These are phyloP conservation scores for Allophyes oxyacanthae DNA, from an alignment of 2,888 invertebrate genomes.

Conservation along the genomic window DNA sequence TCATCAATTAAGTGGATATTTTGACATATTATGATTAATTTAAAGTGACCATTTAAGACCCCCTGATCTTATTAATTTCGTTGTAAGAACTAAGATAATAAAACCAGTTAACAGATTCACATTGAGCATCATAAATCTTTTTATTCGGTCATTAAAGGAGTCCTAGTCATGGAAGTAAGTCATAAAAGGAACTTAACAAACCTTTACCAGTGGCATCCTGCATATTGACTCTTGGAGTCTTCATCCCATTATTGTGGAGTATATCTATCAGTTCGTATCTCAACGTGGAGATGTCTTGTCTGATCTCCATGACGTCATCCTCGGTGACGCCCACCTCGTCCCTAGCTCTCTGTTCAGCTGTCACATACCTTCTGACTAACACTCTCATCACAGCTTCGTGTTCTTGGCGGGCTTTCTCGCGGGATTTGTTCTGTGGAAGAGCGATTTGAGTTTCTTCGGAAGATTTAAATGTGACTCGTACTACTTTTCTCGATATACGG, in stretches of 20 bases:
- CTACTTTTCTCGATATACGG: too few relatives aligned
- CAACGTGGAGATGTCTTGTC: constrained; percentile 98
- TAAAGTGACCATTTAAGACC: too few relatives aligned
- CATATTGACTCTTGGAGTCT: constrained; percentile 92
- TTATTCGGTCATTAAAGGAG: too few relatives aligned
- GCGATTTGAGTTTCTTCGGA: neutral
- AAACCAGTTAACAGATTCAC: too few relatives aligned
- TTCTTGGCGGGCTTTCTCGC: constrained; percentile 91
- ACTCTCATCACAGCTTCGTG: constrained; percentile 96
- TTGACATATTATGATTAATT: too few relatives aligned
- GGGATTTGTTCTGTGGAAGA: constrained; percentile 90
- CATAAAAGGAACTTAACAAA: too few relatives aligned
- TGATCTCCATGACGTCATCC: constrained; percentile 99
- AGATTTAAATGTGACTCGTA: too few relatives aligned
- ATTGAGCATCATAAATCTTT: too few relatives aligned
- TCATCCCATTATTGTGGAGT: constrained; percentile 96
- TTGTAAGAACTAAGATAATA: too few relatives aligned
- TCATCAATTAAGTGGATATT: too few relatives aligned
- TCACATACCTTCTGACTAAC: constrained; percentile 96
- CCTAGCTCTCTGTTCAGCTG: constrained; percentile 95
- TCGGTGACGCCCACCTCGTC: constrained; percentile 98
- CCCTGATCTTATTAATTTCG: too few relatives aligned
- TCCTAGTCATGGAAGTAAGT: too few relatives aligned
- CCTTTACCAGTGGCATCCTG: constrained; percentile 90
- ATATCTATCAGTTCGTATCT: constrained; percentile 98